Conservation (phyloP, 2,113 vertebrate species). For the Caranx ignobilis region DNA sequence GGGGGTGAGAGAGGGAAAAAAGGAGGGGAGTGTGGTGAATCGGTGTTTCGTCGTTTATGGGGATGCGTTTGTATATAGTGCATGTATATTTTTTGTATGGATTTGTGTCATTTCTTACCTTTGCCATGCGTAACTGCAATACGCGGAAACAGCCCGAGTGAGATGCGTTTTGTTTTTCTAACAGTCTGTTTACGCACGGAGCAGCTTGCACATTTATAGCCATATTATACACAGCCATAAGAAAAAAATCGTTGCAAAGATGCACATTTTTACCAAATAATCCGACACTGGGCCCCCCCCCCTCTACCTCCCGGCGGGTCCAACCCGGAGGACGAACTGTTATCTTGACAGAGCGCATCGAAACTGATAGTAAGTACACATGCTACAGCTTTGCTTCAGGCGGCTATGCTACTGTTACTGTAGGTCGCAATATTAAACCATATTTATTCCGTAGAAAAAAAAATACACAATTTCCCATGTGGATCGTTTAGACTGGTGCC, state of each 20-base stretch:
- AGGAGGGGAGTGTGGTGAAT: slow-evolving; percentile 75
- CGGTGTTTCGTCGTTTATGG: slow-evolving; percentile 67
- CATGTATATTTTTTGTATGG: slow-evolving; percentile 59
- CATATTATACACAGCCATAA: slow-evolving; percentile 66
- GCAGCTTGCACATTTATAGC: slow-evolving; percentile 63
- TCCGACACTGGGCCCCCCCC: slow-evolving; percentile 41
- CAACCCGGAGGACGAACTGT: slow-evolving; percentile 68
- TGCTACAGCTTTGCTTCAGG: slow-evolving; percentile 57
- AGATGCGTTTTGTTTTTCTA: slow-evolving; percentile 37
- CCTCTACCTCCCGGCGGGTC: slow-evolving; percentile 40
- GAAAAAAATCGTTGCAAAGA: slow-evolving; percentile 43
- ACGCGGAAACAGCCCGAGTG: slow-evolving; percentile 28
- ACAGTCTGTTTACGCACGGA: slow-evolving; percentile 54
- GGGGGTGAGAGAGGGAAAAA: slow-evolving; percentile 42
- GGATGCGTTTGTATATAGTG: slow-evolving; percentile 75
- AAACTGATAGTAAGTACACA: slow-evolving; percentile 79
- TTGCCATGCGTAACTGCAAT: slow-evolving; percentile 59
- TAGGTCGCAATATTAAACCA: not conserved
- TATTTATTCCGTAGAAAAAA: slow-evolving; percentile 1
- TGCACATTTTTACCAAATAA: slow-evolving; percentile 72
- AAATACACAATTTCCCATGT: slow-evolving; percentile 1
- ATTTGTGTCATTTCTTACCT: slow-evolving; percentile 56
- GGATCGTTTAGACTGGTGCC: slow-evolving; percentile 7
- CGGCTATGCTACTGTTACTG: slow-evolving; percentile 41
- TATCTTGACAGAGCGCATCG: slow-evolving; percentile 62